Base-by-base conservation (phyloP, 2,888 invertebrate genomes). In the Eristalinus aeneus region DNA sequence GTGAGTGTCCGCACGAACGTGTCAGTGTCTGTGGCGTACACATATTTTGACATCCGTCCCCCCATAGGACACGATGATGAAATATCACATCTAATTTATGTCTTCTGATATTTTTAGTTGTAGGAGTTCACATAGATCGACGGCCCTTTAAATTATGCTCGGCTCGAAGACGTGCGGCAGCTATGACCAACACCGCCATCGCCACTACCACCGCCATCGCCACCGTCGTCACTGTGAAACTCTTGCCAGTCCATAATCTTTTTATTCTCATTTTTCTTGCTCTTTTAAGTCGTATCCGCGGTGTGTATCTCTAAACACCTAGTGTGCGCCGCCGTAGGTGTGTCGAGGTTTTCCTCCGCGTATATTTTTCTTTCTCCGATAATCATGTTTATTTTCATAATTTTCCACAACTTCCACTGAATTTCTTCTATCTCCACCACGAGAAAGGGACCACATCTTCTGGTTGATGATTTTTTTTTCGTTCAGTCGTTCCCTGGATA, bases 11-110 rank as follows among this genome's bases (percentile, higher is more conserved):
- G 23, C 46, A 32, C 16, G 39, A 16, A 8, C 16, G 16, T 46
- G 16, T 1, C n/a, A 12, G n/a, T 46, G 46, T 16, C 4, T 46
- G 11, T 22, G 56, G 60, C 85, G 76, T 77, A 82, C 73, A 78
- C 86, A 78, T 86, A 86, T 86, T 86, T 86, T 86, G 86, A 82
- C 86, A 86, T 86, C 77, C 82, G 82, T 86, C 86, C 77, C 82
- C 78, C 76, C 74, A 71, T 77, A 71, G 74, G 82, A 86, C 86
- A 86, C 46, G 46, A 46, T 86, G 86, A 86, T 82, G 86, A 86
- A 86, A 86, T 82, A 86, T 86, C 65, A 74, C 82, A 46, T 82
- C 82, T 86, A 82, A 86, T 86, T 86, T 82, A 86, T 86, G 77
- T 71, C 64, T 71, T 81, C 65, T 78, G 82, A 56, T 86, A 86